A percentile compares a stretch with the other conserved stretches of the same genome.
phyloP scores from a whole-genome alignment of 1,140 invertebrate genomes.

The Zaprionus camerounensis region DNA sequence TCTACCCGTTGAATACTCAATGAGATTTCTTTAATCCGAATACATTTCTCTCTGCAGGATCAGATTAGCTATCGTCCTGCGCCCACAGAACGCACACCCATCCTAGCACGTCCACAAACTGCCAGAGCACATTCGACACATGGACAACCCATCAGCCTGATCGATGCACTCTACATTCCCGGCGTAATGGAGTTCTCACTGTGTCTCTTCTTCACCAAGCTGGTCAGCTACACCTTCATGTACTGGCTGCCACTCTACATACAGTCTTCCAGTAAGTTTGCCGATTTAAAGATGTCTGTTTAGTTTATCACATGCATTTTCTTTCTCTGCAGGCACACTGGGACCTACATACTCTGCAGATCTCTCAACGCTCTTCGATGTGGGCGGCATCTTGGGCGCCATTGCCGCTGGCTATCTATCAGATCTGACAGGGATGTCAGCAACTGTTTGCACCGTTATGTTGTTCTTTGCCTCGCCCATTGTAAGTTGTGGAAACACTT shows the following conservation, averaged over 20 bases:
- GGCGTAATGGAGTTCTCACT: conserved; percentile 97
- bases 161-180: conserved; percentile 92
- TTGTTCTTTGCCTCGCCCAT: conserved; percentile 92
- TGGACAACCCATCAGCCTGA: conserved; percentile 90
- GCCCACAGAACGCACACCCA: conserved; percentile 84
- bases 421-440: conserved; percentile 93
- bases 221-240: conserved; percentile 98
- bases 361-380: conserved; percentile 95
- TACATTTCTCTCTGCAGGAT: conserved; percentile 72
- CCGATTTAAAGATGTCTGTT: background rate
- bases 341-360: conserved; percentile 90
- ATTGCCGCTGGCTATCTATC: conserved; percentile 94
- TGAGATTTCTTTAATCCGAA: background rate
- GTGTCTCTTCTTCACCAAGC: conserved; percentile 98
- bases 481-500: conserved; percentile 86
- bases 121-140: conserved; percentile 84
- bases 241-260: conserved; percentile 98
- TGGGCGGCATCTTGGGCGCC: conserved; percentile 95
- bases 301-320: background rate
- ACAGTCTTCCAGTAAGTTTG: conserved; percentile 91
- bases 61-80: conserved; percentile 79
- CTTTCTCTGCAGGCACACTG: conserved; percentile 87
- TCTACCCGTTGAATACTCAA: background rate
- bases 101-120: conserved; percentile 62
- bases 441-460: conserved; percentile 93